A percentile compares a stretch with the other conserved stretches of the same genome.
Conservation (phyloP, 2,888 invertebrate genomes). For the Epinotia brunnichana region DNA sequence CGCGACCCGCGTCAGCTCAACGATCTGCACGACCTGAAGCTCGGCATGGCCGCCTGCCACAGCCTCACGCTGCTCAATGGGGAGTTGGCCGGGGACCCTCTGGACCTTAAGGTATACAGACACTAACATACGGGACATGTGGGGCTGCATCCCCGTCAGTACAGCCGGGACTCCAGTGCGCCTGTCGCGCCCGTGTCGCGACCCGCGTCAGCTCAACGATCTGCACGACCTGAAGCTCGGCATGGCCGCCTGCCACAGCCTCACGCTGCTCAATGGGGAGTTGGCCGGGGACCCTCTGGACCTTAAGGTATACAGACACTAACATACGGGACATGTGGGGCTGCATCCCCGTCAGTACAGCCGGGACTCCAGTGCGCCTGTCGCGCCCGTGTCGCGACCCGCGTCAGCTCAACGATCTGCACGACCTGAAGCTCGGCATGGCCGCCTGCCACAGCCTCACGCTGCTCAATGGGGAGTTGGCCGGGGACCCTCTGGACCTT, state of each 20-base stretch:
- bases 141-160: too few relatives aligned
- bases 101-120: constrained; percentile 90
- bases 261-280: constrained; percentile 94
- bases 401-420: constrained; percentile 74
- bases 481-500: constrained; percentile 97
- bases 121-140: too few relatives aligned
- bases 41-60: constrained; percentile 86
- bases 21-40: constrained; percentile 49
- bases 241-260: constrained; percentile 88
- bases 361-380: too few relatives aligned
- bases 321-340: too few relatives aligned
- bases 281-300: constrained; percentile 97
- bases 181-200: too few relatives aligned
- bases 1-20: too few relatives aligned
- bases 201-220: too few relatives aligned
- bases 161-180: too few relatives aligned
- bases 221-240: too few relatives aligned
- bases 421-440: constrained; percentile 89
- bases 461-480: constrained; percentile 92
- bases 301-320: constrained; percentile 47
- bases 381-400: constrained; percentile 48
- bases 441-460: constrained; percentile 97
- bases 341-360: too few relatives aligned
- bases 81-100: constrained; percentile 94
- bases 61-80: constrained; percentile 95